Evolutionary conservation across 2,113 vertebrate genomes (phyloP), one percentile per base, ranked within the genome.

Genomic region (Murina feae): DNA sequence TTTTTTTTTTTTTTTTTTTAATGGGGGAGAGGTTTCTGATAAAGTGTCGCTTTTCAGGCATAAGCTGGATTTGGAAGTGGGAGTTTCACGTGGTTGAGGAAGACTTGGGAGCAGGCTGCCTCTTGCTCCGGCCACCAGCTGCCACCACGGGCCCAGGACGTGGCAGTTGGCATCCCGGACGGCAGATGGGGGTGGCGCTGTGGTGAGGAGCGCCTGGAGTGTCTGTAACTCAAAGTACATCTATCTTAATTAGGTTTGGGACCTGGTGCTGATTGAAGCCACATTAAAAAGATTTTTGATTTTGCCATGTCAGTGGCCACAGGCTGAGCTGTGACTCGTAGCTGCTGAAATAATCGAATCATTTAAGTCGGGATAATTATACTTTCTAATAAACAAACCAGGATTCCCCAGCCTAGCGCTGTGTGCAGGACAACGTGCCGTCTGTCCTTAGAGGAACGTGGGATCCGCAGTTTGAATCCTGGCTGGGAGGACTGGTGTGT

Each of bases 201-300:
- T 30, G 39, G 25, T 28, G 18, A 42, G 72, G 39, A 60, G 47
- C 69, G 25, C 11, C 14, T 78, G 94, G 60, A 30, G 18, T 47
- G 78, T 39, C 75, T 93, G 13, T 85, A 71, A 86, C 44, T 68
- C 12, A 20, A 51, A 85, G 20, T 60, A 8, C 35, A 35, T 84
- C 83, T 95, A 51, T n/a, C n/a, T n/a, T n/a, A n/a, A 44, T 88
- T 93, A 79, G 60, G 74, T 74, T 84, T 39, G 71, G 84, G 76
- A 55, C 23, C 28, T 91, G 16, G 12, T 63, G 35, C 51, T 85
- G 90, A 93, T 39, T 69, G 60, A 81, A 79, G 63, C 92, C 76
- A 82, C 58, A 47, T 76, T 75, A n/a, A 68, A n/a, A 68, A 65
- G 83, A 76, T 37, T 92, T 81, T 82, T 14, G 13, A 65, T n/a